Base-by-base conservation (phyloP, 2,888 invertebrate genomes). In the Orthosia incerta region DNA sequence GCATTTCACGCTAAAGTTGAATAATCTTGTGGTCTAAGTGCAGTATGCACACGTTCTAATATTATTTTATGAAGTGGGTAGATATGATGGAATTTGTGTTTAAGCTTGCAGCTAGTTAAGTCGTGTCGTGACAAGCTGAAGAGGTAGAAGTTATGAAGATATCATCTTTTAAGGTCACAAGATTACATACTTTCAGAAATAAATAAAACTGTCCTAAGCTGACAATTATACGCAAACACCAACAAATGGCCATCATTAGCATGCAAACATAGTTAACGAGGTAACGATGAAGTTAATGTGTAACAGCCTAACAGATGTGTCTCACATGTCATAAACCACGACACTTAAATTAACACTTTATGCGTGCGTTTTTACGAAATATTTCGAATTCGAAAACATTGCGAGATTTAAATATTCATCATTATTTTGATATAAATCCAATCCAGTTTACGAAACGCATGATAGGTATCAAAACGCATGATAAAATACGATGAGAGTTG, bases 401-500 rank as follows among this genome's bases (percentile, higher is more conserved):
- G 39, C 50, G 4, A 26, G 26, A 57, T 57, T 60, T 78, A 39
- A 71, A 60, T 74, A 80, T 77, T 70, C 31, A 71, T 48, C 23
- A 63, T 23, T 31, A 46, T 23, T 46, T 50, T 53, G 13, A 69
- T 74, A 66, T 68, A 12, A 53, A 74, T 39, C 67, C 15, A 74
- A 64, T 76, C 20, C 45, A 60, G 39, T 68, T 83, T 74, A 61
- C 62, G 67, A 72, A 84, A 82, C 11, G 15, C 31, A 18, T 48
- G 20, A 56, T 23, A 51, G n/a, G 1, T 18, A 59, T 53, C 11
- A 3, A 53, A 18, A n/a, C 4, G 13, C 13, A 23, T 16, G 20
- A 48, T 55, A 55, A 53, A 63, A 48, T 51, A 73, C 5, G n/a
- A 16, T n/a, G 48, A 13, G 7, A 18, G 15, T 31, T 31, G 7